Conservation (phyloP, 2,797 vertebrate genomes). For the Geotrypetes seraphini region DNA sequence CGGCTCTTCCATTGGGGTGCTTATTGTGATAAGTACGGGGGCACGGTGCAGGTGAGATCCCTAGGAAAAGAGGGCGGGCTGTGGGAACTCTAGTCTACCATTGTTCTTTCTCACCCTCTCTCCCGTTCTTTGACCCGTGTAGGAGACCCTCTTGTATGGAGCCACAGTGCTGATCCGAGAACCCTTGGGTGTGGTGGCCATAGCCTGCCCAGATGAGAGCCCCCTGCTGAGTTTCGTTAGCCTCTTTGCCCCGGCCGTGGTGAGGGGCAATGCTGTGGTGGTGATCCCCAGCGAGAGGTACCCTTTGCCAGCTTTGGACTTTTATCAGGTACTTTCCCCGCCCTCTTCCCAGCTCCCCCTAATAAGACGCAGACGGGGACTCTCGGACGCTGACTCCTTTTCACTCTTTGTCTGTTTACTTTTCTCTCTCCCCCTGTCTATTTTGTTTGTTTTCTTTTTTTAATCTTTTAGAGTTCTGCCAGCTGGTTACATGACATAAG, state of each 20-base stretch:
- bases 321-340: constrained; percentile 61
- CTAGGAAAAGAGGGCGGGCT: background rate
- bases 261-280: constrained; percentile 67
- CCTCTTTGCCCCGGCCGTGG: constrained; percentile 64
- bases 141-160: constrained; percentile 58
- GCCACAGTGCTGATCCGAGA: constrained; percentile 65
- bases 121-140: background rate
- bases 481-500: background rate
- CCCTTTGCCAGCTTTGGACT: constrained; percentile 66
- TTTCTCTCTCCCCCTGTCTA: background rate
- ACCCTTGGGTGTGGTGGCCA: constrained; percentile 69
- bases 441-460: background rate
- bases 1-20: constrained; percentile 67
- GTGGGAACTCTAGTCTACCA: no score
- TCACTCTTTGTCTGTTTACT: background rate
- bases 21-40: constrained; percentile 58
- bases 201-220: constrained; percentile 62
- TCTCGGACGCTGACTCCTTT: background rate
- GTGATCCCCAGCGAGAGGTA: constrained; percentile 65
- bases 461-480: no score
- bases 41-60: constrained; percentile 61
- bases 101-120: background rate
- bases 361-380: background rate
- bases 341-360: background rate
- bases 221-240: constrained; percentile 73